Evolutionary conservation across 2,888 invertebrate genomes (phyloP).

Genomic region (Phytoseiulus persimilis): DNA sequence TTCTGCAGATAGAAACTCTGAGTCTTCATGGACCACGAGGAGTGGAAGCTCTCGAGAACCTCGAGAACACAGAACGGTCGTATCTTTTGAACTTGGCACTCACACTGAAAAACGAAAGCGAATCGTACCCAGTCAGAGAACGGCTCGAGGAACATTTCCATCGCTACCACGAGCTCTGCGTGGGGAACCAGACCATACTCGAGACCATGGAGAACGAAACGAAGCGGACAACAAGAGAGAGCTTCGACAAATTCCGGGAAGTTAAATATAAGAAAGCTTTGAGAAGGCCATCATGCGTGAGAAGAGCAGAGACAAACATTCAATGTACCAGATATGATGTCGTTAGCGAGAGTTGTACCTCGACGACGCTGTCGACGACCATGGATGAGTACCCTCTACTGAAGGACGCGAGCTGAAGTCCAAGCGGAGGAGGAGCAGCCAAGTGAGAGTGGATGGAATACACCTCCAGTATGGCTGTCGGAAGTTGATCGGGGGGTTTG

Average conservation of each 20-base stretch:
- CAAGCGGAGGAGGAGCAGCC: neutral
- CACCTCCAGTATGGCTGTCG: too few relatives aligned
- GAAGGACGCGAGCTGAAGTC: neutral
- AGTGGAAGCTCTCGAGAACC: neutral
- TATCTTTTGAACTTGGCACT: neutral
- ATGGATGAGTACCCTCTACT: neutral
- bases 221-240: neutral
- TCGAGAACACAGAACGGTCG: neutral
- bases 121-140: neutral
- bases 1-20: neutral
- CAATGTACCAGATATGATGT: neutral
- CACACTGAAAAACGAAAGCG: neutral
- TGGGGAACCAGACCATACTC: neutral
- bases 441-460: too few relatives aligned
- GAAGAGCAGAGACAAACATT: neutral
- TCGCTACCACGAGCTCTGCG: neutral
- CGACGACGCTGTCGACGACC: neutral
- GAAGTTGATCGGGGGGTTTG: too few relatives aligned
- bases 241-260: neutral
- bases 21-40: neutral
- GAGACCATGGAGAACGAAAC: neutral
- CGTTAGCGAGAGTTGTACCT: neutral
- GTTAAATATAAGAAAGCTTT: neutral
- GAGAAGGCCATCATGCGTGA: neutral
- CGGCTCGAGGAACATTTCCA: neutral